phyloP scores from a whole-genome alignment of 2,113 vertebrate genomes.

The Menidia beryllina region DNA sequence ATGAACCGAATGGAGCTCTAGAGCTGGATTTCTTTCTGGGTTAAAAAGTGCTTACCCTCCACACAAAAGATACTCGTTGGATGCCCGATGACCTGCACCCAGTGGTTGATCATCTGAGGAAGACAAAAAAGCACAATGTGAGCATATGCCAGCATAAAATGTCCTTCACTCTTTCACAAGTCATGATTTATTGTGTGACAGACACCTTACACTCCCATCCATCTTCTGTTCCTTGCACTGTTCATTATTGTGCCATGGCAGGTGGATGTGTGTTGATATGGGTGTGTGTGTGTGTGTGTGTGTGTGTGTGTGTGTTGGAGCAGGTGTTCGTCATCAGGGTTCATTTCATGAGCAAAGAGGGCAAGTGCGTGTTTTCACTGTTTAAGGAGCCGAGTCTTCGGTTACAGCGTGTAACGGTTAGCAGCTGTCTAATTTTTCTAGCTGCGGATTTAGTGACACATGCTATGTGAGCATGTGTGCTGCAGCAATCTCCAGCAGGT shows the following conservation, averaged over 20 bases:
- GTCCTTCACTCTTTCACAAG: too few species aligned
- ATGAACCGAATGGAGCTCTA: neutral
- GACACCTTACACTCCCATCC: neutral
- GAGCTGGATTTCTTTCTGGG: too few species aligned
- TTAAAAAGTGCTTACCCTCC: constrained; percentile 88
- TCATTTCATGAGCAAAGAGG: constrained; percentile 24
- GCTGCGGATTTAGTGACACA: constrained; percentile 34
- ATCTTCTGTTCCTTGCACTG: neutral
- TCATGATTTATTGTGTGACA: neutral
- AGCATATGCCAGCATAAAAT: too few species aligned
- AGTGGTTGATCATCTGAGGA: constrained; percentile 88
- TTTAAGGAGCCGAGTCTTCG: constrained; percentile 20
- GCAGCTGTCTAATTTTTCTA: constrained; percentile 42
- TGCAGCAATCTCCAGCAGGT: neutral
- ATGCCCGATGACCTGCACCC: constrained; percentile 84
- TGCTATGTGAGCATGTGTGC: neutral
- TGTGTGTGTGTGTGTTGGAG: neutral
- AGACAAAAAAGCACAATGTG: constrained; percentile 25
- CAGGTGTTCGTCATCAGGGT: constrained; percentile 16
- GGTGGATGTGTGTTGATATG: neutral
- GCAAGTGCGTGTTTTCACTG: constrained; percentile 19
- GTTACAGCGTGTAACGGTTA: constrained; percentile 43
- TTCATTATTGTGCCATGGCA: constrained; percentile 2
- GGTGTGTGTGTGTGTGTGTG: neutral
- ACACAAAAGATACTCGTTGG: constrained; percentile 93